Percentiles rank a stretch among this genome's conserved stretches.
phyloP scores from a whole-genome alignment of 2,797 vertebrate species.

The Sylvia borin region DNA sequence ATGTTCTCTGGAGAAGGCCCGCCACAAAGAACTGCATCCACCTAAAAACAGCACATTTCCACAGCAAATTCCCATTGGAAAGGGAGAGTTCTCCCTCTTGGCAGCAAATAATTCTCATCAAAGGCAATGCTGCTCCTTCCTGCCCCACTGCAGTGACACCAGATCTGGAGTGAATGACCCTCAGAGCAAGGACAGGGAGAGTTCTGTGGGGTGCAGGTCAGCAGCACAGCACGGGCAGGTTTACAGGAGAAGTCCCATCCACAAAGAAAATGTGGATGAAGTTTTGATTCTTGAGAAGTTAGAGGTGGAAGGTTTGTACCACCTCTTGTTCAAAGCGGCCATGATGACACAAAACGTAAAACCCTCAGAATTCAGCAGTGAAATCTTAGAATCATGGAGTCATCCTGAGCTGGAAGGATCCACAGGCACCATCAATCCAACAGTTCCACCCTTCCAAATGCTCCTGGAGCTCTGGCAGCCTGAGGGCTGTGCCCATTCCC shows the following conservation, averaged over 20 bases:
- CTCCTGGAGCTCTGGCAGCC: neutral
- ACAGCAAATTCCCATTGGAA: neutral
- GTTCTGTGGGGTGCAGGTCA: neutral
- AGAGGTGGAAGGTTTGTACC: neutral
- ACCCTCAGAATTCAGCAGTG: neutral
- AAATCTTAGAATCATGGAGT: neutral
- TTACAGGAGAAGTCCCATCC: neutral
- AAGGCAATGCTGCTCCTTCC: neutral
- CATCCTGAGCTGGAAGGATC: neutral
- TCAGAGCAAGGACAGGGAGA: neutral
- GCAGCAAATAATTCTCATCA: neutral
- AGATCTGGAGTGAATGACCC: neutral
- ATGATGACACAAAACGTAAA: rapidly evolving
- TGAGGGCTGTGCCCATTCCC: rapidly evolving
- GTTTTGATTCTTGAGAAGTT: neutral
- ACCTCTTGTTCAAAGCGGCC: neutral
- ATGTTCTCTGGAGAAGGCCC: slow-evolving; percentile 91
- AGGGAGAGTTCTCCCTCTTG: neutral
- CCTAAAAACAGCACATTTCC: slow-evolving; percentile 68
- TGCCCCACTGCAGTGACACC: neutral
- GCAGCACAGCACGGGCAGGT: neutral
- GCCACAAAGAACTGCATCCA: slow-evolving; percentile 89
- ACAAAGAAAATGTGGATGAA: neutral
- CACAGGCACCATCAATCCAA: neutral
- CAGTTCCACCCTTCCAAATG: neutral